These are phyloP conservation scores for Drepanosiphum platanoidis DNA, from an alignment of 2,888 invertebrate genomes.

Conservation along the genomic window DNA sequence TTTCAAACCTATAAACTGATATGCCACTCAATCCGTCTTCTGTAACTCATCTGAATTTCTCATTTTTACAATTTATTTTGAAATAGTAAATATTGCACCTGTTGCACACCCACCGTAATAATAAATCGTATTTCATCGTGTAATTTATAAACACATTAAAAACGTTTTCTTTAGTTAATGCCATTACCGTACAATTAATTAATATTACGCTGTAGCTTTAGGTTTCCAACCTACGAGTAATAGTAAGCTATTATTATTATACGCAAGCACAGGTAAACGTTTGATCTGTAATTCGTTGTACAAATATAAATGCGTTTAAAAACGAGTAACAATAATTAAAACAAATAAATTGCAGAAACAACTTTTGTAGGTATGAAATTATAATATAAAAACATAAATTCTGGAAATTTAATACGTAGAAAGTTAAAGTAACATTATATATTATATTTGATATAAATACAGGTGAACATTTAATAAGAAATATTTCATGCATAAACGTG, in stretches of 20 bases:
- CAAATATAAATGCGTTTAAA: background rate
- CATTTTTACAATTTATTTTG: too few species aligned
- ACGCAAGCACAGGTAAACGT: background rate
- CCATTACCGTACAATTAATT: too few species aligned
- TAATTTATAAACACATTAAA: background rate
- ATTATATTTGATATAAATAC: background rate
- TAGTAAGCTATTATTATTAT: too few species aligned
- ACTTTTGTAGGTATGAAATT: background rate
- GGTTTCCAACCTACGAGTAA: too few species aligned
- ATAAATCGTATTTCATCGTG: background rate
- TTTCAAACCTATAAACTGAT: too few species aligned
- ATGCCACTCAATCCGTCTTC: too few species aligned
- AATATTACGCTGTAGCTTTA: too few species aligned
- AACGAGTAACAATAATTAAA: background rate
- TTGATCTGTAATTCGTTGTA: slow-evolving; percentile 12
- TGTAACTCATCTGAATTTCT: too few species aligned
- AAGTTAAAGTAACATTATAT: slow-evolving; percentile 20
- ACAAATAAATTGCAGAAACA: background rate
- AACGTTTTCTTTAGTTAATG: too few species aligned
- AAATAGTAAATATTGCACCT: too few species aligned
- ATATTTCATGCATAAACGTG: background rate
- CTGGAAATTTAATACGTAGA: slow-evolving; percentile 24
- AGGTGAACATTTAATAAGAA: background rate
- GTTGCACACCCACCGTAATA: too few species aligned
- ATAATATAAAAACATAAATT: background rate